Evolutionary conservation across 2,888 invertebrate species (phyloP).

Genomic region (Eurois occulta): DNA sequence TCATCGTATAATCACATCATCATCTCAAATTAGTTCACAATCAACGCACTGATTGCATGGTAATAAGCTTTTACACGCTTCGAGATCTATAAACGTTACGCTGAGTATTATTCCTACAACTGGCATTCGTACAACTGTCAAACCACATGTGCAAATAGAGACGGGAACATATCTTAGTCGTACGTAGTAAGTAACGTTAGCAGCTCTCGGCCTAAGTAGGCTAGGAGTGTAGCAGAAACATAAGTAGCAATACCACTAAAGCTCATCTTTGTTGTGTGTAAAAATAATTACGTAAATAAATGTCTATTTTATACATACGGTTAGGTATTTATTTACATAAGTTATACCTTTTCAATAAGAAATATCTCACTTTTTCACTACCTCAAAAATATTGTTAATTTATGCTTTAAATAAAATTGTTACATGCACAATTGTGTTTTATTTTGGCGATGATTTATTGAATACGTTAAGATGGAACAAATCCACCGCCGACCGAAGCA

Average conservation of each 20-base stretch:
- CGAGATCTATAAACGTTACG: not conserved
- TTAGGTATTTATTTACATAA: constrained; percentile 32
- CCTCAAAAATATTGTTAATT: constrained; percentile 35
- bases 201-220: not conserved
- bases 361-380: constrained; percentile 27
- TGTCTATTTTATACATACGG: constrained; percentile 7
- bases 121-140: not conserved
- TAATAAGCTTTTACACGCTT: not conserved
- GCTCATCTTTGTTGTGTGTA: not conserved
- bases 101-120: not conserved
- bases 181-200: not conserved
- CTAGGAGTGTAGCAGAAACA: not conserved
- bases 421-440: constrained; percentile 10
- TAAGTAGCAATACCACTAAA: not conserved
- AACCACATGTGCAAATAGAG: not conserved
- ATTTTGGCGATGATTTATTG: constrained; percentile 49
- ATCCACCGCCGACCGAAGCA: constrained; percentile 84
- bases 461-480: constrained; percentile 81
- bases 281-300: constrained; percentile 5
- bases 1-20: not conserved
- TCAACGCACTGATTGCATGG: not conserved
- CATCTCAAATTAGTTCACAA: not conserved
- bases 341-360: not conserved
- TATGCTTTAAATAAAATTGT: constrained; percentile 38
- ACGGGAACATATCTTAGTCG: not conserved